Percentiles rank a stretch among this genome's conserved stretches.
Conservation (phyloP, 2,888 invertebrate genomes). For the Crocallis elinguaria region DNA sequence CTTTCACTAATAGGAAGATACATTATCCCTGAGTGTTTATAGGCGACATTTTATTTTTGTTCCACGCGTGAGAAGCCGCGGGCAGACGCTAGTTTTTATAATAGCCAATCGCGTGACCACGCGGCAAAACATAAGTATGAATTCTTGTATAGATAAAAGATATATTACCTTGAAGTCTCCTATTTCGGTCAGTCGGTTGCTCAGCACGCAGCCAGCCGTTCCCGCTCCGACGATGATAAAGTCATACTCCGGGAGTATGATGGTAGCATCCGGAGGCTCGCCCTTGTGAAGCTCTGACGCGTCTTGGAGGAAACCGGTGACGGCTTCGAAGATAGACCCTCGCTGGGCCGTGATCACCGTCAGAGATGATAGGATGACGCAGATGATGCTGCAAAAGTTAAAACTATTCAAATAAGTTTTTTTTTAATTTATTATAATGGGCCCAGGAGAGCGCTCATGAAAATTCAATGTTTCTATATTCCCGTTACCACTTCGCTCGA, state of each 20-base stretch:
- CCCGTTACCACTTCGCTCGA: no score
- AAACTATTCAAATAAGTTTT: neutral
- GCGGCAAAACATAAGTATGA: no score
- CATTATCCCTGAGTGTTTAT: no score
- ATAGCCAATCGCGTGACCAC: no score
- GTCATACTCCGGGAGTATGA: constrained; percentile 56
- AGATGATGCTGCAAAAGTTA: constrained; percentile 17
- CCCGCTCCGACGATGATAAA: constrained; percentile 73
- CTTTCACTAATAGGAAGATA: no score
- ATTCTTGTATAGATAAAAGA: neutral
- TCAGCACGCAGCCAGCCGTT: constrained; percentile 66
- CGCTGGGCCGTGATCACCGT: constrained; percentile 28
- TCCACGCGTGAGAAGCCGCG: no score
- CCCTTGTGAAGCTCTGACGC: constrained; percentile 43
- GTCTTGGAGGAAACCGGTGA: constrained; percentile 46
- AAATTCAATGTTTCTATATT: no score
- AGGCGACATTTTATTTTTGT: no score
- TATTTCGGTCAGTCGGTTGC: constrained; percentile 70
- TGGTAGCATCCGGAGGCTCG: constrained; percentile 49
- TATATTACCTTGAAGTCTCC: constrained; percentile 58
- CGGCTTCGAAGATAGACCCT: constrained; percentile 48
- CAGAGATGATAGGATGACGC: constrained; percentile 12
- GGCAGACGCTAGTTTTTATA: no score
- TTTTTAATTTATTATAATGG: no score
- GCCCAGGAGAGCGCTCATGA: no score